These are phyloP conservation scores for Drosophila dunni DNA, from an alignment of 1,140 invertebrate genomes.

Conservation along the genomic window DNA sequence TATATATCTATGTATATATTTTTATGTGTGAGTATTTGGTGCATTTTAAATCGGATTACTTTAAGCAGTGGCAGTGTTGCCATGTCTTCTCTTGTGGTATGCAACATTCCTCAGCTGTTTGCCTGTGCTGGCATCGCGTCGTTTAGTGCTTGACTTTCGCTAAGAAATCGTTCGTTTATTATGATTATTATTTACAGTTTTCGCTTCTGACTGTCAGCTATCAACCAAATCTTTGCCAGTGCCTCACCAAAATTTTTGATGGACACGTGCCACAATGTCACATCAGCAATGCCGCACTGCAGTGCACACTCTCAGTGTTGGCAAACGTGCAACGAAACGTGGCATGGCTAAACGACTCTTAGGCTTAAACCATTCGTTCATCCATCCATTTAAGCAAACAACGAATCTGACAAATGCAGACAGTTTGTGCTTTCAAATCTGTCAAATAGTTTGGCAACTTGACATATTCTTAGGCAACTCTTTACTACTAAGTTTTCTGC, in stretches of 20 bases:
- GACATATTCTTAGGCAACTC: not conserved
- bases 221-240: slow-evolving; percentile 55
- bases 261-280: slow-evolving; percentile 60
- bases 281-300: slow-evolving; percentile 51
- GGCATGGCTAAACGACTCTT: not conserved
- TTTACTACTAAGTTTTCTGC: not conserved
- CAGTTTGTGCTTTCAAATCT: not conserved
- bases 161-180: slow-evolving; percentile 70
- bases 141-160: slow-evolving; percentile 48
- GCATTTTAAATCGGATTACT: slow-evolving; percentile 82
- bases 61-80: slow-evolving; percentile 55
- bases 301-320: slow-evolving; percentile 55
- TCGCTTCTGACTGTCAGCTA: slow-evolving; percentile 30
- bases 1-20: slow-evolving; percentile 19
- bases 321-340: slow-evolving; percentile 31
- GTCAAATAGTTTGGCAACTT: slow-evolving; percentile 5
- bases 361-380: not conserved
- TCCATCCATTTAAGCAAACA: too few relatives aligned
- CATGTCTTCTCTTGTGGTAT: slow-evolving; percentile 10
- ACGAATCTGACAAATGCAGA: not conserved
- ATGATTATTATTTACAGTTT: slow-evolving; percentile 67
- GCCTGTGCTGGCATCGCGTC: slow-evolving; percentile 13
- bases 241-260: slow-evolving; percentile 50
- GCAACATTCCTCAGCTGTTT: slow-evolving; percentile 8
- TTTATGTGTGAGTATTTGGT: slow-evolving; percentile 44